Percentiles rank a stretch among this genome's conserved stretches.
These are phyloP conservation scores for Rhagonycha fulva DNA, from an alignment of 2,888 invertebrate genomes.

Conservation along the genomic window DNA sequence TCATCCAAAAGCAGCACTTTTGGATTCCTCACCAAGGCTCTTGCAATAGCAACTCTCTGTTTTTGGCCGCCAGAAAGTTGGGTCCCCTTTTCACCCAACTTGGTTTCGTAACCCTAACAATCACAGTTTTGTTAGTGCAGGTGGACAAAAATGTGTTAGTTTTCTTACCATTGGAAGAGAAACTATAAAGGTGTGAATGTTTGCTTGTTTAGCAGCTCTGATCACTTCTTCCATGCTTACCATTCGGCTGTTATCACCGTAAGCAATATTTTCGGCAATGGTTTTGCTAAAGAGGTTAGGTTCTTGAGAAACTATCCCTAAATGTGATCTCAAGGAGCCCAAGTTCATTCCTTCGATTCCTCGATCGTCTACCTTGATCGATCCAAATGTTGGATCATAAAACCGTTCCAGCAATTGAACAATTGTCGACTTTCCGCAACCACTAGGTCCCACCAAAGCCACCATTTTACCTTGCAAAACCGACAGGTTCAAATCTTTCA, in stretches of 20 bases:
- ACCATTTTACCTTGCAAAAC: slow-evolving; percentile 71
- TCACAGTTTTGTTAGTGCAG: background rate
- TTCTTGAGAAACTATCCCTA: slow-evolving; percentile 92
- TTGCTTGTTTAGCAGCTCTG: slow-evolving; percentile 78
- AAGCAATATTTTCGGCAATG: slow-evolving; percentile 89
- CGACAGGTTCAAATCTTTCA: slow-evolving; percentile 67
- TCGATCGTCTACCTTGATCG: slow-evolving; percentile 53
- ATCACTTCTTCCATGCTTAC: slow-evolving; percentile 75
- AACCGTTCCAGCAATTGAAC: slow-evolving; percentile 82
- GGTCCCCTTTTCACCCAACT: slow-evolving; percentile 77
- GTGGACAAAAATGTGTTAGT: background rate
- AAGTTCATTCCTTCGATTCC: slow-evolving; percentile 43
- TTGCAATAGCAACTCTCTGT: slow-evolving; percentile 85
- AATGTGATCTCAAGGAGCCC: slow-evolving; percentile 64
- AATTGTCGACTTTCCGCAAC: slow-evolving; percentile 88
- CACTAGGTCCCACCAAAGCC: slow-evolving; percentile 81
- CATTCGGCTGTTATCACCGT: slow-evolving; percentile 79
- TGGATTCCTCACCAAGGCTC: slow-evolving; percentile 79
- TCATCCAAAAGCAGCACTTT: slow-evolving; percentile 79
- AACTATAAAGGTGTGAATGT: slow-evolving; percentile 83
- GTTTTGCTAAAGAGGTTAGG: slow-evolving; percentile 88
- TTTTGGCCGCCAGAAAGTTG: slow-evolving; percentile 84
- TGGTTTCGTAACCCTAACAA: slow-evolving; percentile 76
- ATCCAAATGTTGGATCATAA: slow-evolving; percentile 75
- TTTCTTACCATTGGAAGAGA: slow-evolving; percentile 72